Evolutionary conservation across 2,888 invertebrate genomes (phyloP).

Genomic region (Tenthredo livida): DNA sequence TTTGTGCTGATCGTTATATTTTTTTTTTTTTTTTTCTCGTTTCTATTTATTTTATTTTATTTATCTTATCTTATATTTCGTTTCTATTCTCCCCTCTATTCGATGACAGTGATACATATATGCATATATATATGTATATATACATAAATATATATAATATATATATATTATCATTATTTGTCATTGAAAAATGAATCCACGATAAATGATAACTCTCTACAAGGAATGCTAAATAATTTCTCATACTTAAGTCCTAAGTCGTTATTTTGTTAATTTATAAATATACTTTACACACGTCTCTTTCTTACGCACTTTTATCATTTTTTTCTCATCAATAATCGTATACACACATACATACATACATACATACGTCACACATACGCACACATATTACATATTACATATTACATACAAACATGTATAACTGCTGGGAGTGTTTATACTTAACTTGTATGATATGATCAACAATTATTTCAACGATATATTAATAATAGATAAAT

Average conservation of each 20-base stretch:
- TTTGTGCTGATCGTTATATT: conserved; percentile 34
- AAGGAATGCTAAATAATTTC: conserved; percentile 67
- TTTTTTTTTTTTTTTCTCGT: not conserved
- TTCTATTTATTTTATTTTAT: not conserved
- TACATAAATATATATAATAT: not conserved
- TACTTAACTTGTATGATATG: conserved; percentile 66
- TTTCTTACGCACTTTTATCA: conserved; percentile 24
- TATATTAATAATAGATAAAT: not conserved
- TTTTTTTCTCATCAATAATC: not conserved
- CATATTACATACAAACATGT: not conserved
- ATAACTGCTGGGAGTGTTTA: conserved; percentile 42
- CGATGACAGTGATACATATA: not conserved
- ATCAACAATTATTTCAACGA: conserved; percentile 51
- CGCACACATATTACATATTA: conserved; percentile 7
- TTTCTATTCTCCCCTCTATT: not conserved
- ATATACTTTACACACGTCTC: not conserved
- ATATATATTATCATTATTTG: conserved; percentile 1
- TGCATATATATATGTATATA: not conserved
- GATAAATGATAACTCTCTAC: conserved; percentile 55
- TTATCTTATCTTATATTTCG: not conserved
- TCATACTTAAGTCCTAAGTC: conserved; percentile 7
- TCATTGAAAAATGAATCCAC: conserved; percentile 30
- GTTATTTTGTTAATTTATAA: conserved; percentile 7
- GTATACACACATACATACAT: not conserved
- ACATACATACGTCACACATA: conserved; percentile 53